Conservation (phyloP, 2,888 invertebrate genomes). For the Hyalella azteca region DNA sequence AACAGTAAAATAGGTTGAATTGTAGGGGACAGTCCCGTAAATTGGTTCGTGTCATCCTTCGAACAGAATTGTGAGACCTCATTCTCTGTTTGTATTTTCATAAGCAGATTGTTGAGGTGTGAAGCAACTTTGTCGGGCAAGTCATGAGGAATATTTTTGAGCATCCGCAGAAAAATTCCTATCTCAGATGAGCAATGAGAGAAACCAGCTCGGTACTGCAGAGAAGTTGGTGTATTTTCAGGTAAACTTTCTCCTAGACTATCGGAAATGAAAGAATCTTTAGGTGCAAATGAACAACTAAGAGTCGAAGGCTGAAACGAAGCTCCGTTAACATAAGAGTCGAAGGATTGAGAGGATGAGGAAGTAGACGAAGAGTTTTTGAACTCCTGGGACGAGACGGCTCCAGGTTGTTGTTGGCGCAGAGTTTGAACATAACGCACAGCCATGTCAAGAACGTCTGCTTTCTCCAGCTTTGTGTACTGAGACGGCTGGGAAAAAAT, state of each 20-base stretch:
- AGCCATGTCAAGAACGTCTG: conserved; percentile 9
- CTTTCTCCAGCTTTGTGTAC: conserved; percentile 14
- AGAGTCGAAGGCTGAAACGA: neutral
- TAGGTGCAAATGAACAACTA: too few relatives aligned
- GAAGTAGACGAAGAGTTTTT: neutral
- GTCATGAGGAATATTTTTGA: conserved; percentile 3
- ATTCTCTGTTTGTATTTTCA: neutral
- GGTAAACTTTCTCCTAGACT: neutral
- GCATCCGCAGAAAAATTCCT: neutral
- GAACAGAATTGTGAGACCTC: neutral
- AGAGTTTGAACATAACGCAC: conserved; percentile 21
- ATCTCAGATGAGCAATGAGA: conserved; percentile 14
- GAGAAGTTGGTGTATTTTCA: neutral
- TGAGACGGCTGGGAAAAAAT: conserved; percentile 12
- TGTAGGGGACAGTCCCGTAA: neutral
- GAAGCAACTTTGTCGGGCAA: conserved; percentile 12
- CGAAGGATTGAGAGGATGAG: neutral
- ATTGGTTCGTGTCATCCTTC: neutral
- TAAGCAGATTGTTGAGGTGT: neutral
- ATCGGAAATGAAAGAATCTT: too few relatives aligned
- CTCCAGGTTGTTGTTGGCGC: neutral
- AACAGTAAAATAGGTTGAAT: conserved; percentile 9
- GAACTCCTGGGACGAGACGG: neutral
- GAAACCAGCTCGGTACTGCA: neutral
- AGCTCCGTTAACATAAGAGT: too few relatives aligned